phyloP scores from a whole-genome alignment of 2,797 vertebrate species.

The Mareca penelope region DNA sequence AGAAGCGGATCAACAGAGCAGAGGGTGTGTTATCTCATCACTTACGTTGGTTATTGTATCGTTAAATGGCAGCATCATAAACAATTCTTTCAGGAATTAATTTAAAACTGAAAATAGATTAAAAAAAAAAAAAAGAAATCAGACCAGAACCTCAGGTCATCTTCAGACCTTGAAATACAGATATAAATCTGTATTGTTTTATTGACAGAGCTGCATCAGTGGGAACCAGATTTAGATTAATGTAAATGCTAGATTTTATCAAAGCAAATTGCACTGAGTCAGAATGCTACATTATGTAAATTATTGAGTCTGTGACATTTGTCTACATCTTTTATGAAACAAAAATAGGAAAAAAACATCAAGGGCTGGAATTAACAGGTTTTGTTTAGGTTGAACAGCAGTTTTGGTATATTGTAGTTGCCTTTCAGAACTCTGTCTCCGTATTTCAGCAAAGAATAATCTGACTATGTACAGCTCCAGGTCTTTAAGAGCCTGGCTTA shows the following conservation, averaged over 20 bases:
- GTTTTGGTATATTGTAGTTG: background rate
- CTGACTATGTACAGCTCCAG: background rate
- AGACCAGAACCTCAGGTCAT: background rate
- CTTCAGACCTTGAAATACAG: background rate
- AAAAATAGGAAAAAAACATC: background rate
- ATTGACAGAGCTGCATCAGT: constrained; percentile 9
- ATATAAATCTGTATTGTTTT: background rate
- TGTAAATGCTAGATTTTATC: constrained; percentile 26
- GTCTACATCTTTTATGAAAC: background rate
- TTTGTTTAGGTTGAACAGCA: background rate
- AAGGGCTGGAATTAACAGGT: background rate
- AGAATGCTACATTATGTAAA: background rate
- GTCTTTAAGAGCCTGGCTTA: background rate
- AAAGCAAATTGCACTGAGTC: background rate
- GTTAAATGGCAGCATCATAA: background rate
- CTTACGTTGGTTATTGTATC: background rate
- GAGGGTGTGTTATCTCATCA: background rate
- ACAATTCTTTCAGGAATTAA: background rate
- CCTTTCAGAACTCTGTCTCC: background rate
- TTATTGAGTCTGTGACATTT: constrained; percentile 21
- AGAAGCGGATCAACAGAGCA: background rate
- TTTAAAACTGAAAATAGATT: background rate
- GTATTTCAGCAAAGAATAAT: background rate
- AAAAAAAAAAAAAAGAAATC: background rate
- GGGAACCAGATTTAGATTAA: background rate